phyloP scores from a whole-genome alignment of 2,888 invertebrate species.

The Rugalucina vietnamica region DNA sequence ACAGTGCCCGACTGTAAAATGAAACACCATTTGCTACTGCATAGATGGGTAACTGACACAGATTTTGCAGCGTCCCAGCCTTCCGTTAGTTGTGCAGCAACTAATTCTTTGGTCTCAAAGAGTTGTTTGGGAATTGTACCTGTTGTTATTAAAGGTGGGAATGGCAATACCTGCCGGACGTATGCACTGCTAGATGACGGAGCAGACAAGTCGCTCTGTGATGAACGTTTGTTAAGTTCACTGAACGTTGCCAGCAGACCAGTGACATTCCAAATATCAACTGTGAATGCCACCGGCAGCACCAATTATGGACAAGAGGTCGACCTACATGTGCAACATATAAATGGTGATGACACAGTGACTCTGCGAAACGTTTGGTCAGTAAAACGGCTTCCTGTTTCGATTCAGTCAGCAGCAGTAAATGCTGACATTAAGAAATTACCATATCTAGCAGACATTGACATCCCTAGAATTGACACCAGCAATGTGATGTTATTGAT shows the following conservation, averaged over 20 bases:
- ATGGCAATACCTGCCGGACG: slow-evolving; percentile 2
- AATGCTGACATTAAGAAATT: slow-evolving; percentile 12
- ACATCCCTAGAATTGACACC: background rate
- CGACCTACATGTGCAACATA: slow-evolving; percentile 2
- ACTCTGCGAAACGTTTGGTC: slow-evolving; percentile 17
- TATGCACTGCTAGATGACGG: slow-evolving; percentile 35
- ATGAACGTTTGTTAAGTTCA: slow-evolving; percentile 24
- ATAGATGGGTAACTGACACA: slow-evolving; percentile 21
- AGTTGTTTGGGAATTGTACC: slow-evolving; percentile 26
- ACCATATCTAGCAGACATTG: background rate
- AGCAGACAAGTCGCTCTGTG: slow-evolving; percentile 29
- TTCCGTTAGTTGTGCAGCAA: background rate
- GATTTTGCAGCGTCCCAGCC: background rate
- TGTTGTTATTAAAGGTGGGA: slow-evolving; percentile 7
- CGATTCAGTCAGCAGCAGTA: slow-evolving; percentile 2
- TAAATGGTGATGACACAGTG: background rate
- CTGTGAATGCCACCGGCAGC: slow-evolving; percentile 19
- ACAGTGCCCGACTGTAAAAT: slow-evolving; percentile 25
- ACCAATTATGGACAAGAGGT: slow-evolving; percentile 6
- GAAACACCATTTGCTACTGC: slow-evolving; percentile 31
- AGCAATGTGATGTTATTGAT: slow-evolving; percentile 34
- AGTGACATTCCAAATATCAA: slow-evolving; percentile 3
- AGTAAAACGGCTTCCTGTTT: slow-evolving; percentile 20
- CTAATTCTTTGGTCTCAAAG: background rate
- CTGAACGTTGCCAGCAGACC: slow-evolving; percentile 22